phyloP scores from a whole-genome alignment of 2,797 vertebrate species.

The Leptodactylus fallax region DNA sequence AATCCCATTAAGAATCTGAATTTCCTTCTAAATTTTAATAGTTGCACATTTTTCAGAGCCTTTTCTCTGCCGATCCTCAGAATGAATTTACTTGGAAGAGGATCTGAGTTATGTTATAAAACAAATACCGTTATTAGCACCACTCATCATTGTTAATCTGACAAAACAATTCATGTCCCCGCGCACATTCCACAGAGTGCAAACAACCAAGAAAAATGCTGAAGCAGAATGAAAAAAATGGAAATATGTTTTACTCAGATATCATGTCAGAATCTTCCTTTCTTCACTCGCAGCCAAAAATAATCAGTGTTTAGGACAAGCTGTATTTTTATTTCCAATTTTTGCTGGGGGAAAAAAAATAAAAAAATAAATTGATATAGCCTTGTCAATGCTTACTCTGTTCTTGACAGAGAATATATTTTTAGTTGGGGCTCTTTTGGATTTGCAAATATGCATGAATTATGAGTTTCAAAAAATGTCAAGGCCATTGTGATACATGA shows the following conservation, averaged over 20 bases:
- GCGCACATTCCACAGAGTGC: conserved; percentile 56
- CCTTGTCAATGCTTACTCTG: conserved; percentile 22
- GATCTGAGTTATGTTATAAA: conserved; percentile 49
- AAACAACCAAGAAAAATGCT: conserved; percentile 59
- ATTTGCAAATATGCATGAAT: conserved; percentile 9
- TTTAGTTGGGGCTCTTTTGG: conserved; percentile 21
- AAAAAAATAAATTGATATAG: neutral
- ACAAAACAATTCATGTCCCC: conserved; percentile 57
- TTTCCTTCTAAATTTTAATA: neutral
- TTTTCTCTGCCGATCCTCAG: conserved; percentile 10
- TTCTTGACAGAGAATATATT: conserved; percentile 26
- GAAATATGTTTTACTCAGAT: conserved; percentile 60
- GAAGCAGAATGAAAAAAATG: conserved; percentile 53
- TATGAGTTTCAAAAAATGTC: conserved; percentile 13
- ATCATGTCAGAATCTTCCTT: conserved; percentile 57
- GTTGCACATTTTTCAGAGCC: neutral
- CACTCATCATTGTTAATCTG: conserved; percentile 57
- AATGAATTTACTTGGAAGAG: conserved; percentile 43
- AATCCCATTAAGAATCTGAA: neutral
- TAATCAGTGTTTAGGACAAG: conserved; percentile 50
- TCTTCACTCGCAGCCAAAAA: conserved; percentile 58
- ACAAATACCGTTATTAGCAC: conserved; percentile 53
- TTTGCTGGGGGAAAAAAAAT: neutral
- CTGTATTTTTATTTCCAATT: conserved; percentile 59
- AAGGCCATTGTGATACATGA: neutral